These are phyloP conservation scores for Morone chrysops DNA, from an alignment of 2,113 vertebrate species.

Conservation along the genomic window DNA sequence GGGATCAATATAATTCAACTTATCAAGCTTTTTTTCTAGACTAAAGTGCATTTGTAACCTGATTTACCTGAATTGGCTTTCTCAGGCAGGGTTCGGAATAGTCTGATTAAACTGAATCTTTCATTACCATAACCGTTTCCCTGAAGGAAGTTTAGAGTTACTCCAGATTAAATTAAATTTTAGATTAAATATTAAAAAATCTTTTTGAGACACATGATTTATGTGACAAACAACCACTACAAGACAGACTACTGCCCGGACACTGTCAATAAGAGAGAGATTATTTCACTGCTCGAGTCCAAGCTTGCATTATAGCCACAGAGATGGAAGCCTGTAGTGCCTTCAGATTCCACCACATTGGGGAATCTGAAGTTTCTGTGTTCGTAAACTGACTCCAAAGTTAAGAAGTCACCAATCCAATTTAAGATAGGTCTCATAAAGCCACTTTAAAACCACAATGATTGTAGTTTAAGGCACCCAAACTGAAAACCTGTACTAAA, in stretches of 20 bases:
- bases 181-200: no score
- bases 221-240: not conserved
- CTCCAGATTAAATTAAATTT: no score
- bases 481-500: no score
- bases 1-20: not conserved
- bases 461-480: not conserved
- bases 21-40: not conserved
- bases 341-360: not conserved
- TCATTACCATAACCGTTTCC: not conserved
- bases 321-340: not conserved
- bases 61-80: not conserved
- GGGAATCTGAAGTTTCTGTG: not conserved
- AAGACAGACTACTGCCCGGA: no score
- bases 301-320: not conserved
- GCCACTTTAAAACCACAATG: not conserved
- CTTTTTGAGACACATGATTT: not conserved
- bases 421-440: not conserved
- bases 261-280: not conserved
- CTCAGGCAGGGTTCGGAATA: not conserved
- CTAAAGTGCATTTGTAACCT: not conserved
- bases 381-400: not conserved
- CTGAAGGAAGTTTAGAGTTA: not conserved
- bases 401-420: not conserved
- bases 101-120: not conserved
- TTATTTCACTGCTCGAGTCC: not conserved